A percentile compares a stretch with the other conserved stretches of the same genome.
Evolutionary conservation across 2,888 invertebrate species (phyloP).

Genomic region (Phengaris arion): DNA sequence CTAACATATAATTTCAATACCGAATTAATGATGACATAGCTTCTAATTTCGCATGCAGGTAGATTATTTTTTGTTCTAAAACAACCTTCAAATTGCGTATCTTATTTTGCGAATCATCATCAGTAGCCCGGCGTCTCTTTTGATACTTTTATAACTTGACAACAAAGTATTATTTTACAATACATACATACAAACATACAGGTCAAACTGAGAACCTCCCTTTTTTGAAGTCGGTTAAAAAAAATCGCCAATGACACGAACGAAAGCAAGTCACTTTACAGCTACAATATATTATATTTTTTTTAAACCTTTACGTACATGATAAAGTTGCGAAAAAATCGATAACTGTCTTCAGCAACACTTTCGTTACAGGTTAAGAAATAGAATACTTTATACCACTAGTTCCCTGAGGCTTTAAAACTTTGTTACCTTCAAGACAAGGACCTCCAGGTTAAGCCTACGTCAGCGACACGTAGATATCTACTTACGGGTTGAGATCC

Average conservation of each 20-base stretch:
- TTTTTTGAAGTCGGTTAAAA: not conserved
- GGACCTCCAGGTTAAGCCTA: slow-evolving; percentile 46
- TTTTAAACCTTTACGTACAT: not conserved
- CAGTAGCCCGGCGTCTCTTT: no score
- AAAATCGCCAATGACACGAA: slow-evolving; percentile 1
- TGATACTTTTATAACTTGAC: not conserved
- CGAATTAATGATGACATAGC: slow-evolving; percentile 17
- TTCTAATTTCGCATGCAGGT: slow-evolving; percentile 15
- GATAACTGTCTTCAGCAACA: not conserved
- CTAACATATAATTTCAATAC: slow-evolving; percentile 13
- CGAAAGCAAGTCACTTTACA: slow-evolving; percentile 1
- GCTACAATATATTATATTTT: not conserved
- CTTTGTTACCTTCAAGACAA: slow-evolving; percentile 34
- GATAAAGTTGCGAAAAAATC: not conserved
- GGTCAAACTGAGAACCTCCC: no score
- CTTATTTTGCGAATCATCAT: not conserved
- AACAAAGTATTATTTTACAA: not conserved
- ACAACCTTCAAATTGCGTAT: not conserved
- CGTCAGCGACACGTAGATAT: slow-evolving; percentile 70
- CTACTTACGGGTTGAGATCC: slow-evolving; percentile 71
- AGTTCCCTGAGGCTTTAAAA: slow-evolving; percentile 7
- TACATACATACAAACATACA: no score
- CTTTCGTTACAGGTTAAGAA: not conserved
- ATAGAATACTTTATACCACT: not conserved
- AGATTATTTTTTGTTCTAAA: not conserved